Evolutionary conservation across 2,888 invertebrate genomes (phyloP).

Genomic region (Caenorhabditis afra): DNA sequence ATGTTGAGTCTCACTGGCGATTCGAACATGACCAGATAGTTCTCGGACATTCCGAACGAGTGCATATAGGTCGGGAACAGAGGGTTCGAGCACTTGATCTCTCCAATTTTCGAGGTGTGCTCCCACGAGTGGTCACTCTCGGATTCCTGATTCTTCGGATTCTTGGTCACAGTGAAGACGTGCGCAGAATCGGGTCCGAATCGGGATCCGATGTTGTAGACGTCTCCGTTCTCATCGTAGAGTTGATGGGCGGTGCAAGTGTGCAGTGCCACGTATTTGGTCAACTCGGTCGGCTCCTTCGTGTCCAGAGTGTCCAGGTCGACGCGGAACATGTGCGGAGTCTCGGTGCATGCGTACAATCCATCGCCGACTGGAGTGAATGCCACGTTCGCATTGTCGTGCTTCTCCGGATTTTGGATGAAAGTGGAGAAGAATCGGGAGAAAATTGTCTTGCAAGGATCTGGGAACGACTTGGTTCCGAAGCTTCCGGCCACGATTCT

Average conservation of each 20-base stretch:
- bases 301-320: slow-evolving; percentile 89
- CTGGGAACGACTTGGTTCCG: slow-evolving; percentile 87
- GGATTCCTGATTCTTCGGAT: slow-evolving; percentile 44
- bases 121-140: slow-evolving; percentile 26
- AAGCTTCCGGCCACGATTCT: slow-evolving; percentile 83
- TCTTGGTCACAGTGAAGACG: slow-evolving; percentile 68
- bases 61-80: slow-evolving; percentile 87
- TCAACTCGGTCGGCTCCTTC: slow-evolving; percentile 44
- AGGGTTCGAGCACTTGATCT: slow-evolving; percentile 51
- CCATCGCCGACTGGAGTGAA: slow-evolving; percentile 86
- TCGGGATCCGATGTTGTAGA: slow-evolving; percentile 69
- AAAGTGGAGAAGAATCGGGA: slow-evolving; percentile 78
- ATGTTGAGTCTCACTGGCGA: slow-evolving; percentile 85
- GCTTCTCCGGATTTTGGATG: slow-evolving; percentile 74
- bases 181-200: slow-evolving; percentile 67
- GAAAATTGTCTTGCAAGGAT: slow-evolving; percentile 85
- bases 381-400: slow-evolving; percentile 93
- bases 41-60: slow-evolving; percentile 91
- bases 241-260: slow-evolving; percentile 73
- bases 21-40: slow-evolving; percentile 91
- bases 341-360: slow-evolving; percentile 90
- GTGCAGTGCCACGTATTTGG: slow-evolving; percentile 63
- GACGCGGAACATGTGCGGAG: slow-evolving; percentile 87
- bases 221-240: slow-evolving; percentile 66
- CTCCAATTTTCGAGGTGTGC: slow-evolving; percentile 46